Base-by-base conservation (phyloP, 2,113 vertebrate species). In the Rafetus swinhoei region DNA sequence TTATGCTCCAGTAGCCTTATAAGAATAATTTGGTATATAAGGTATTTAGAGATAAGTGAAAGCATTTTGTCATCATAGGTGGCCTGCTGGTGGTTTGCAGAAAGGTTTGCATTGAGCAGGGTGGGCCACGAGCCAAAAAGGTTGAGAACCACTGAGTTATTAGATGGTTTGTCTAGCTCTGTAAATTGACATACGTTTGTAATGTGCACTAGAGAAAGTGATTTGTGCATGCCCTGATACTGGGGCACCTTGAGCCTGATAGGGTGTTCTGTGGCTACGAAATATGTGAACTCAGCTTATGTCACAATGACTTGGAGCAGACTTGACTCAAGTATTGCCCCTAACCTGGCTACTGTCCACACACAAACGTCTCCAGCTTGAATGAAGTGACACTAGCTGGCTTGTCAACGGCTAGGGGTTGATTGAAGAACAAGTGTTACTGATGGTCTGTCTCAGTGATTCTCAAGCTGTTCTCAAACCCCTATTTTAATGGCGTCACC, bases 231-330 rank as follows among this genome's bases (percentile, higher is more conserved):
- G 1, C 60, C 2, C 1, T 32, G 90, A 29, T 84, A 91, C 90
- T 0, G 1, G 45, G 15, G 92, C 95, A 90, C 94, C 86, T 85
- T 89, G 93, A 72, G 96, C 94, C 90, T 39, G 79, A 62, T 35
- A 82, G 27, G 86, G 72, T 22, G 1, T 24, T 82, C 93, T 0
- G 72, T 39, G 92, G 92, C 32, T 65, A 6, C 85, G n/a, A 4
- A 11, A 45, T 56, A 81, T 79, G 56, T 24, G 1, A 2, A 65
- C 85, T 92, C 92, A 29, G 87, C n/a, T 57, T 80, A 0, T 25
- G 93, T 55, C 82, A 57, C 62, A 86, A 92, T 95, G 86, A 2
- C 93, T 85, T 50, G 90, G 56, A 57, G 56, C 29, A 65, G 14
- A 32, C 12, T 29, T 65, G 60, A 65, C 29, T 65, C 14, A 14